Conservation (phyloP, 2,113 vertebrate genomes). For the Artemisiospiza belli region DNA sequence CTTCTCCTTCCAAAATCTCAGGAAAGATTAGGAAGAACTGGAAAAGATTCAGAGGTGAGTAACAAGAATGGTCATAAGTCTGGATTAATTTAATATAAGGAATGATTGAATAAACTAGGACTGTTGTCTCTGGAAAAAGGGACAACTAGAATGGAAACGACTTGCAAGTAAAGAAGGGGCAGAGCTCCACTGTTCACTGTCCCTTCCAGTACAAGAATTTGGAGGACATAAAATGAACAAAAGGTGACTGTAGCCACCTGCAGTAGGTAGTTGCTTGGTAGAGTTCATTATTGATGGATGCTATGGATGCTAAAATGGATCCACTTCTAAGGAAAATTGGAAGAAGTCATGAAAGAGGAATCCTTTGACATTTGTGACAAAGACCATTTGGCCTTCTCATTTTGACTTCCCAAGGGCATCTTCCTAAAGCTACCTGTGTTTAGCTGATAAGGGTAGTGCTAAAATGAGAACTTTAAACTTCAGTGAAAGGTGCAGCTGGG, state of each 20-base stretch:
- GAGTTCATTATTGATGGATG: neutral
- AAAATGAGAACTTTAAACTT: neutral
- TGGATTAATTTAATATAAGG: neutral
- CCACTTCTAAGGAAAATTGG: neutral
- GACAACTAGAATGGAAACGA: neutral
- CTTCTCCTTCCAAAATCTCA: neutral
- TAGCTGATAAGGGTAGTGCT: neutral
- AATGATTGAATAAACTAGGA: neutral
- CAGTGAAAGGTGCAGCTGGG: neutral
- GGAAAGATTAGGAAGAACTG: neutral
- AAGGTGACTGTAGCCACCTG: neutral
- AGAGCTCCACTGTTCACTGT: neutral
- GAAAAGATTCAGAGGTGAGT: neutral
- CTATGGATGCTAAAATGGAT: neutral
- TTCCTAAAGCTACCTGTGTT: neutral
- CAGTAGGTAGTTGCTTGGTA: neutral
- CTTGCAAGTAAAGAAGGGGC: neutral
- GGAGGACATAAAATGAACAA: neutral
- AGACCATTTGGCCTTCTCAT: neutral
- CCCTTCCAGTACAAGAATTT: neutral
- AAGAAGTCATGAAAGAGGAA: neutral
- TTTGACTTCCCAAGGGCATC: neutral
- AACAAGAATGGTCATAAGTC: neutral
- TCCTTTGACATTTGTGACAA: neutral
- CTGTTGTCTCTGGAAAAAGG: neutral